phyloP scores from a whole-genome alignment of 2,888 invertebrate genomes.

The Drosophila mimica region DNA sequence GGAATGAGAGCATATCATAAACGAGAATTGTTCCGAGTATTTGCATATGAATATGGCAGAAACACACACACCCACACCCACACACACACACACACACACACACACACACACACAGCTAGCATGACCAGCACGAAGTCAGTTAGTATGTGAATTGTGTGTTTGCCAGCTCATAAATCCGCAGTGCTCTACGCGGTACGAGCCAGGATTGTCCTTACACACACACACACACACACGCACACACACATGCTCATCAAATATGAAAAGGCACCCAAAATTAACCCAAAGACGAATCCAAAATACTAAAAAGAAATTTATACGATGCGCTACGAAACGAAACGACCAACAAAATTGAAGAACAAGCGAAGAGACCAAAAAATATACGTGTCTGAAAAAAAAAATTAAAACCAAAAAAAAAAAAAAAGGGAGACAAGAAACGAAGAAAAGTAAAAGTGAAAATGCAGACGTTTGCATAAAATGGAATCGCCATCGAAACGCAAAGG shows the following conservation, averaged over 20 bases:
- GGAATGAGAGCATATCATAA: conserved; percentile 34
- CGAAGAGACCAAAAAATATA: neutral
- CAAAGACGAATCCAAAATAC: conserved; percentile 12
- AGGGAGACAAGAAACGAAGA: neutral
- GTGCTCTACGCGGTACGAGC: conserved; percentile 18
- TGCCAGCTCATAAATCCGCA: conserved; percentile 31
- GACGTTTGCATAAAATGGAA: conserved; percentile 38
- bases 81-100: neutral
- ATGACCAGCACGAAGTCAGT: conserved; percentile 8
- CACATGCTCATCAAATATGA: conserved; percentile 61
- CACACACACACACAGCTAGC: conserved; percentile 23
- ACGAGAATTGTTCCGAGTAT: conserved; percentile 59
- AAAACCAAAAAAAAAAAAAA: neutral
- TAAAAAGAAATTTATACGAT: conserved; percentile 6
- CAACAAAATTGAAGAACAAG: conserved; percentile 2
- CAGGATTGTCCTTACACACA: conserved; percentile 46
- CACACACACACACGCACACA: conserved; percentile 7
- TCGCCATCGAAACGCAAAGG: conserved; percentile 23
- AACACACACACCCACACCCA: neutral
- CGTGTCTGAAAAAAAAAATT: neutral
- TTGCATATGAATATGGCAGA: conserved; percentile 69
- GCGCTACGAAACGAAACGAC: conserved; percentile 20
- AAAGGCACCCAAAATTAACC: conserved; percentile 54
- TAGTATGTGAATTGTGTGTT: conserved; percentile 7
- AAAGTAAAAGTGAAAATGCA: conserved; percentile 18